Evolutionary conservation across 53 echinoderm and acorn worm species (phyloP).

Genomic region (Echinarachnius parma): DNA sequence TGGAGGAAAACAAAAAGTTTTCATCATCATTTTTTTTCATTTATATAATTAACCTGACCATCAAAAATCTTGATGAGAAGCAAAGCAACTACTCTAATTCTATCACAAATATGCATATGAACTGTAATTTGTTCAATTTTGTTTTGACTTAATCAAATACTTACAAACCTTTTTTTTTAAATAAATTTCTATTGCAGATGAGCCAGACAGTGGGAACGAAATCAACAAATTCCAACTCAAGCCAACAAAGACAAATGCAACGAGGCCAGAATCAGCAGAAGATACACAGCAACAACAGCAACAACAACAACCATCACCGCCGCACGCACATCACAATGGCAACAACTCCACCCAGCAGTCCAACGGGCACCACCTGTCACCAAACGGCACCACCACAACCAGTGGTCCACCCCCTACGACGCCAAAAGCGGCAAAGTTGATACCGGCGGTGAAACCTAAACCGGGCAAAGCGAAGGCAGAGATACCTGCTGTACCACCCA

Average conservation of each 20-base stretch:
- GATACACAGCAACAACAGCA: too few relatives aligned
- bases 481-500: slow-evolving; percentile 2
- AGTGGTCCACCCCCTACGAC: slow-evolving; percentile 18
- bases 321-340: slow-evolving; percentile 44
- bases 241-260: slow-evolving; percentile 29
- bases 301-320: slow-evolving; percentile 35
- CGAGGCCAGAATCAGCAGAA: slow-evolving; percentile 1
- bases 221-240: slow-evolving; percentile 23
- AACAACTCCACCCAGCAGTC: slow-evolving; percentile 44
- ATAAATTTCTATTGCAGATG: too few relatives aligned
- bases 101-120: too few relatives aligned
- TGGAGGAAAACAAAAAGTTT: too few relatives aligned
- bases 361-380: slow-evolving; percentile 28
- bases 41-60: too few relatives aligned
- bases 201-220: slow-evolving; percentile 8
- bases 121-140: too few relatives aligned
- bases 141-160: too few relatives aligned
- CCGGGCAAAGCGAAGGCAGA: not conserved
- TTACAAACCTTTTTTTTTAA: too few relatives aligned
- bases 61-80: too few relatives aligned
- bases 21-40: too few relatives aligned
- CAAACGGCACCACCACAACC: not conserved
- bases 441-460: slow-evolving; percentile 22
- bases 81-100: too few relatives aligned
- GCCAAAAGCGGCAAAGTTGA: slow-evolving; percentile 34